Conservation (phyloP, 2,797 vertebrate genomes). For the Percopsis omiscomaycus region DNA sequence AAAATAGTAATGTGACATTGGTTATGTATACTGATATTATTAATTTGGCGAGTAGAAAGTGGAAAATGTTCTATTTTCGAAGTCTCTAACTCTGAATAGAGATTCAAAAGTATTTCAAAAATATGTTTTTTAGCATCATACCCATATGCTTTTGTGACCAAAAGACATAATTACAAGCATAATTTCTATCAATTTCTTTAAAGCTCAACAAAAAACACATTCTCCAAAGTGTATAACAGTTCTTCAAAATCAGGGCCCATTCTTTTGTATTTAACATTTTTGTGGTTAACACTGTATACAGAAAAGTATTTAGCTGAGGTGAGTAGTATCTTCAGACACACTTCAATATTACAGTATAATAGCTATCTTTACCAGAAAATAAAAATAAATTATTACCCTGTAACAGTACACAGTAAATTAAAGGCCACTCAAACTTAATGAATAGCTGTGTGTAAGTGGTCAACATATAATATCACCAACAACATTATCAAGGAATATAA, state of each 20-base stretch:
- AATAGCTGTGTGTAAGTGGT: constrained; percentile 25
- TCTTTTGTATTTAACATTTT: constrained; percentile 25
- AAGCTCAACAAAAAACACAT: constrained; percentile 38
- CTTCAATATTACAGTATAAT: constrained; percentile 17
- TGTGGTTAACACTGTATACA: constrained; percentile 15
- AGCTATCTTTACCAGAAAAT: not conserved
- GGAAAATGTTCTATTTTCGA: not conserved
- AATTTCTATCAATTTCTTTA: constrained; percentile 16
- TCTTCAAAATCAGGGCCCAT: not conserved
- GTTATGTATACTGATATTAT: constrained; percentile 1
- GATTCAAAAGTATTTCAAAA: constrained; percentile 40
- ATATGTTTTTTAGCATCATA: constrained; percentile 19
- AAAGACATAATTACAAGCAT: constrained; percentile 27
- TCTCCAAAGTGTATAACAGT: constrained; percentile 26
- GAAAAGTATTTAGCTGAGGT: constrained; percentile 15
- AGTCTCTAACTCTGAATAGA: constrained; percentile 15
- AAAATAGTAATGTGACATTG: not conserved
- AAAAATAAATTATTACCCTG: constrained; percentile 42
- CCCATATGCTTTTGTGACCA: constrained; percentile 30
- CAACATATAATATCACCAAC: constrained; percentile 28
- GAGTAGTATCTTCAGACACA: constrained; percentile 14
- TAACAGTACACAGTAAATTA: constrained; percentile 40
- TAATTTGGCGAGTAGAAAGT: constrained; percentile 14
- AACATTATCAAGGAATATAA: constrained; percentile 40
- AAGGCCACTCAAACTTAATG: constrained; percentile 43